Evolutionary conservation across 2,113 vertebrate genomes (phyloP).

Genomic region (Hystrix brachyura): DNA sequence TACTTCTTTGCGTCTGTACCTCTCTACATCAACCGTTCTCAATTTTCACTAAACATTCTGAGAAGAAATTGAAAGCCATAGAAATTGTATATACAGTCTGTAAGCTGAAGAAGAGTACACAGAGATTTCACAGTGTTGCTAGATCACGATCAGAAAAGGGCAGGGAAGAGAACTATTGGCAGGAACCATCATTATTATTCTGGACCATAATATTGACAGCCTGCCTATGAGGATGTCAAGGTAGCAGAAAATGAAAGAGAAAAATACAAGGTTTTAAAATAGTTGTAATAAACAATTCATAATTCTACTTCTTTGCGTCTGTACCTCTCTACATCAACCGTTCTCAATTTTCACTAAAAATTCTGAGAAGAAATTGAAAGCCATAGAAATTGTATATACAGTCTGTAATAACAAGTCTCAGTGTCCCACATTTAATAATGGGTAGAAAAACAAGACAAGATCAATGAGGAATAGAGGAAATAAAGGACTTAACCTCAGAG

Average conservation of each 20-base stretch:
- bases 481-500: neutral
- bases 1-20: neutral
- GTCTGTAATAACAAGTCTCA: neutral
- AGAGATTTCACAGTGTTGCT: neutral
- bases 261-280: neutral
- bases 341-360: neutral
- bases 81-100: neutral
- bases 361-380: neutral
- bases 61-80: neutral
- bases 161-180: neutral
- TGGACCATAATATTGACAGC: neutral
- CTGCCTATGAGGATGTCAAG: neutral
- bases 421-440: neutral
- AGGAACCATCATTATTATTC: neutral
- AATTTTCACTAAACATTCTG: neutral
- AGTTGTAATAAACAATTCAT: neutral
- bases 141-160: neutral
- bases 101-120: neutral
- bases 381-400: neutral
- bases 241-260: neutral
- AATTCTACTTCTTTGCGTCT: neutral
- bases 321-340: neutral
- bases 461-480: neutral
- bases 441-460: neutral
- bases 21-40: neutral